Evolutionary conservation across 2,888 invertebrate species (phyloP), one percentile per base, ranked within the genome.

Genomic region (Synanthedon andrenaeformis): DNA sequence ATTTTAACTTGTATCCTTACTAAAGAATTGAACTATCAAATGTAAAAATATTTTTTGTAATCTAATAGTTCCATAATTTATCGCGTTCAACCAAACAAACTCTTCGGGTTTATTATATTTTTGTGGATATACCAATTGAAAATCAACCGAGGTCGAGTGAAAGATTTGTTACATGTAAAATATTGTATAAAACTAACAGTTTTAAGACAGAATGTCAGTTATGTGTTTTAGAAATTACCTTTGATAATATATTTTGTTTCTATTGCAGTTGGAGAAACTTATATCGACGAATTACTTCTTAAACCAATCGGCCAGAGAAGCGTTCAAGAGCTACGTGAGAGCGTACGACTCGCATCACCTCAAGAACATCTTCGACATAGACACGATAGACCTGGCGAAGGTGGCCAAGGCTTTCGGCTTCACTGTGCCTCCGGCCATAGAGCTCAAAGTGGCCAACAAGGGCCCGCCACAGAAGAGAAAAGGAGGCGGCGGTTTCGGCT

Each of bases 341-440:
- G 96, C 99, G 0, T 99, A 99, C 76, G 97, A 98, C 77, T 97
- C 98, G 0, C 99, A 99, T 82, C 94, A 95, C 72, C 89, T 98
- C 66, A 98, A 98, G 79, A 93, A 94, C 14, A 97, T 99, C 67
- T 99, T 96, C 79, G 94, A 99, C 78, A 92, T 99, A 50, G 92
- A 94, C 67, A 96, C 94, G 0, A 87, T 99, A 61, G 97, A 99
- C 78, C 87, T 99, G 70, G 91, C 92, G 3, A 92, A 93, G 74
- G 96, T 97, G 3, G 93, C 95, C 3, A 92, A 93, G 71, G 97
- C 98, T 1, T 99, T 99, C 82, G 99, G 99, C n/a, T 99, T 99
- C 76, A 90, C 90, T 12, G 95, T 95, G 12, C 98, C 99, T 28
- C 99, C 99, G 0, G 94, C 94, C 41, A 94, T 99, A 42, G 98